These are phyloP conservation scores for Nothoprocta pentlandii DNA, from an alignment of 2,113 vertebrate genomes.

Conservation along the genomic window DNA sequence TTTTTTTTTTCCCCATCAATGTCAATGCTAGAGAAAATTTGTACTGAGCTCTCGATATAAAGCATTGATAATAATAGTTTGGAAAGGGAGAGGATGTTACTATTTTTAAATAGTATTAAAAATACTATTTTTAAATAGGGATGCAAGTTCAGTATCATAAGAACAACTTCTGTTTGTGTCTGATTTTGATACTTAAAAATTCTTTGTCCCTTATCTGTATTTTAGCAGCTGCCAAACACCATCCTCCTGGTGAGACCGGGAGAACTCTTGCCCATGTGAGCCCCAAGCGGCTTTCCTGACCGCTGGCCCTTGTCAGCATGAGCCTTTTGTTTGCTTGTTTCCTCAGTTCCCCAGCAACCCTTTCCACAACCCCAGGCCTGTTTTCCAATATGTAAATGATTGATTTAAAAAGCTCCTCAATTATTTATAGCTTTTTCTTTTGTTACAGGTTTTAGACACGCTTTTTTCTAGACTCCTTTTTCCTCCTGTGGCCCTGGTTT, in stretches of 20 bases:
- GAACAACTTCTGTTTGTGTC: not conserved
- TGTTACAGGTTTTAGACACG: not conserved
- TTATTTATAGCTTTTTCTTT: not conserved
- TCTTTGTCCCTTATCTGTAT: not conserved
- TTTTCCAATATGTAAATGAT: slow-evolving; percentile 28
- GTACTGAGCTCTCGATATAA: not conserved
- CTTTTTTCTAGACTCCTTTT: not conserved
- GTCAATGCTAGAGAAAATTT: not conserved
- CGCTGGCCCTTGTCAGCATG: not conserved
- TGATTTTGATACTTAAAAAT: not conserved
- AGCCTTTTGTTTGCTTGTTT: not conserved
- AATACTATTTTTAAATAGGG: not conserved
- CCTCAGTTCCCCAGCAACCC: slow-evolving; percentile 56
- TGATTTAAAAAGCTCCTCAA: slow-evolving; percentile 23
- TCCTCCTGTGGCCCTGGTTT: not conserved
- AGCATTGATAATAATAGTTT: not conserved
- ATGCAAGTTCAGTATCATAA: not conserved
- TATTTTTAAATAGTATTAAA: not conserved
- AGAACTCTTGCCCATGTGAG: not conserved
- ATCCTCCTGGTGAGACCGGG: not conserved
- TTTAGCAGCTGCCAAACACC: not conserved
- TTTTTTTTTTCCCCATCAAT: not conserved
- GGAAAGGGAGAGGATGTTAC: not conserved
- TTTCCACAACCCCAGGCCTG: slow-evolving; percentile 19
- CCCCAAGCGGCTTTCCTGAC: slow-evolving; percentile 19